A percentile compares a stretch with the other conserved stretches of the same genome.
These are phyloP conservation scores for Ommatoiulus sabulosus DNA, from an alignment of 2,888 invertebrate species.

Conservation along the genomic window DNA sequence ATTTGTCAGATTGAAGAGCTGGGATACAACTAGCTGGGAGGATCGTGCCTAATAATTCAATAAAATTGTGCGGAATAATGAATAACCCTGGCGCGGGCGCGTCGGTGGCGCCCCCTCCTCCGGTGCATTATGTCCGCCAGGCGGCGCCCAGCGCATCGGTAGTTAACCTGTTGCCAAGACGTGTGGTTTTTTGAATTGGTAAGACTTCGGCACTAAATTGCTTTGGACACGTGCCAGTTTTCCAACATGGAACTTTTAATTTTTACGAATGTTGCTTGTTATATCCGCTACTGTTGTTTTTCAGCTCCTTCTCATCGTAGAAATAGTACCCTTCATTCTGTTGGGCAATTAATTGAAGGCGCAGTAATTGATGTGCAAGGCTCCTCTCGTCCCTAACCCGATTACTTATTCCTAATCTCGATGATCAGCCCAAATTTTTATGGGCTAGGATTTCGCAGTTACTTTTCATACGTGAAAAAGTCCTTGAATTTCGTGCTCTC, in stretches of 20 bases:
- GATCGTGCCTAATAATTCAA: neutral
- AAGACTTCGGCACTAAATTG: neutral
- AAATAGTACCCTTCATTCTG: neutral
- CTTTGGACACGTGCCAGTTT: neutral
- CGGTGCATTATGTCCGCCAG: neutral
- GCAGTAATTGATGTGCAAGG: neutral
- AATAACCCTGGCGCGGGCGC: neutral
- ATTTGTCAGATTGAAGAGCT: slow-evolving; percentile 1
- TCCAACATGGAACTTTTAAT: neutral
- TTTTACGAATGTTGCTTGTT: neutral
- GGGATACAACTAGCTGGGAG: neutral
- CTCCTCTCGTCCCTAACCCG: neutral
- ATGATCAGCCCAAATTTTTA: neutral
- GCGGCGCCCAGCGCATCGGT: neutral
- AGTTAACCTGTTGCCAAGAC: neutral
- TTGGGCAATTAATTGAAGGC: neutral
- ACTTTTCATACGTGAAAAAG: neutral
- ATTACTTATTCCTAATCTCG: neutral
- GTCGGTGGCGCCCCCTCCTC: neutral
- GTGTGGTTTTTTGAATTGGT: neutral
- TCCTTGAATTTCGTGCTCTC: neutral
- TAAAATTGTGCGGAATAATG: neutral
- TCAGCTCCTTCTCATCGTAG: neutral
- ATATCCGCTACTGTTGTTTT: neutral
- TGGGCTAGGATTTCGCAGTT: neutral